A percentile compares a stretch with the other conserved stretches of the same genome.
Evolutionary conservation across 2,797 vertebrate species (phyloP).

Genomic region (Cirrhinus mrigala): DNA sequence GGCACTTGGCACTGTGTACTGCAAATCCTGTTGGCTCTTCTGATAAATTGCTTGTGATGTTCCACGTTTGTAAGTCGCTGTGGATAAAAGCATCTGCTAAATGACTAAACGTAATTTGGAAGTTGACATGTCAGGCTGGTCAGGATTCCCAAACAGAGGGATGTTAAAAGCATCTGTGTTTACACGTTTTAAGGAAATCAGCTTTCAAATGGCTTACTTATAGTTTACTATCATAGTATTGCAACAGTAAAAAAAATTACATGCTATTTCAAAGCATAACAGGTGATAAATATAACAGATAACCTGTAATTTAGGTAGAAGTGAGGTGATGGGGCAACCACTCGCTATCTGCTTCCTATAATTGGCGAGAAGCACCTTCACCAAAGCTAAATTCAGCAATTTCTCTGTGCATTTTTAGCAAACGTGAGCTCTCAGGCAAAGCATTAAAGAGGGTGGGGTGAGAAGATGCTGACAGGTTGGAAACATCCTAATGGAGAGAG

Average conservation of each 20-base stretch:
- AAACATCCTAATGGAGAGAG: conserved; percentile 53
- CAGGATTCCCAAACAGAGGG: neutral
- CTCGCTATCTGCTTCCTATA: neutral
- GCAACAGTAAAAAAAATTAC: neutral
- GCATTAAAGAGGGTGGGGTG: conserved; percentile 43
- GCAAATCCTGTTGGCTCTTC: neutral
- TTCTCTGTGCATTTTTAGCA: conserved; percentile 27
- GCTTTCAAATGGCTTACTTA: neutral
- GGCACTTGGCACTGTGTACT: conserved; percentile 2
- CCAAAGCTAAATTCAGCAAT: conserved; percentile 24
- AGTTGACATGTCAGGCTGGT: neutral
- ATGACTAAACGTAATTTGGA: conserved; percentile 1
- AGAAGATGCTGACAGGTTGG: conserved; percentile 59
- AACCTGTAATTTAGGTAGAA: conserved; percentile 1
- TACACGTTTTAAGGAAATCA: neutral
- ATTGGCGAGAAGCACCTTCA: conserved; percentile 32
- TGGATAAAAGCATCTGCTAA: conserved; percentile 16
- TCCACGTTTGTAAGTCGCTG: conserved; percentile 1
- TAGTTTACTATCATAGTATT: neutral
- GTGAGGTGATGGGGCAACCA: neutral
- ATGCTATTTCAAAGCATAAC: neutral
- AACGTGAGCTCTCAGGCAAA: conserved; percentile 41
- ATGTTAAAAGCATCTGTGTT: conserved; percentile 16
- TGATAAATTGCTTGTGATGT: conserved; percentile 5
- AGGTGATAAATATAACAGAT: neutral